Conservation (phyloP, 2,797 vertebrate species). For the Myotis myotis region DNA sequence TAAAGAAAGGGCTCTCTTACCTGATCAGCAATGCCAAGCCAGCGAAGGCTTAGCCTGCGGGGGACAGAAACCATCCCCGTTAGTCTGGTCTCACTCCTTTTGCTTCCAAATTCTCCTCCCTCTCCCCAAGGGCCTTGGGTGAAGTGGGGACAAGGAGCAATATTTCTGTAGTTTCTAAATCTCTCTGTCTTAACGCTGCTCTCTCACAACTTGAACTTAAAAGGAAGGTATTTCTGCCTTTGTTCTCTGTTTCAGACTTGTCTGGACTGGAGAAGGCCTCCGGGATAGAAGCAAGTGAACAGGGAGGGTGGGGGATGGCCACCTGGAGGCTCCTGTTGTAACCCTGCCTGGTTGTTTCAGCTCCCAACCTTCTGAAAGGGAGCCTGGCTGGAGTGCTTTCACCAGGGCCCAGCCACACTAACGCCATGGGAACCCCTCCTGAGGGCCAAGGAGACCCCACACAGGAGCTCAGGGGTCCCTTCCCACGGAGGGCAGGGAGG, state of each 20-base stretch:
- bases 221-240: background rate
- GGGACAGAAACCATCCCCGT: background rate
- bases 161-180: background rate
- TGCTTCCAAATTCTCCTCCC: background rate
- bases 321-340: background rate
- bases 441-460: background rate
- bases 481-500: background rate
- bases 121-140: background rate
- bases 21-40: background rate
- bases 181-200: background rate
- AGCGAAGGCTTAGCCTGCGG: background rate
- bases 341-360: background rate
- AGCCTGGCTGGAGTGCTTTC: background rate
- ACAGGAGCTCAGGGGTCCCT: background rate
- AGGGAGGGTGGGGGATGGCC: accelerated
- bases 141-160: background rate
- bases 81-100: background rate
- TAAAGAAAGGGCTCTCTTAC: background rate
- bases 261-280: conserved; percentile 1
- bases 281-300: background rate
- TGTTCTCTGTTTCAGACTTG: conserved; percentile 17
- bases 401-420: background rate
- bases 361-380: background rate
- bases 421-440: background rate
- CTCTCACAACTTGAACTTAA: background rate